phyloP scores from a whole-genome alignment of 2,888 invertebrate species.

The Linnaemya tessellans region DNA sequence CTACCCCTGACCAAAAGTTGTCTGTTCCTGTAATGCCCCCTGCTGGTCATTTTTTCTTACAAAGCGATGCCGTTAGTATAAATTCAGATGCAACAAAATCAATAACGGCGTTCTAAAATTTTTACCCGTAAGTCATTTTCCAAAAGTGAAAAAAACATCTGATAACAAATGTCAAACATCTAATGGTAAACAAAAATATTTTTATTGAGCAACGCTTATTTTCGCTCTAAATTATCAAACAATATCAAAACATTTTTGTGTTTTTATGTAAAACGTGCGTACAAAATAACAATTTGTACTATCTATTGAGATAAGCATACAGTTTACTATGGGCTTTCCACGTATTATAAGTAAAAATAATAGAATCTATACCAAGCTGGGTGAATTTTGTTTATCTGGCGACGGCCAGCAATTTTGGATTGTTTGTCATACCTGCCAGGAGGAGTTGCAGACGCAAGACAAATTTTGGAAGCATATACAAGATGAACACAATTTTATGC shows the following conservation, averaged over 20 bases:
- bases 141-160: slow-evolving; percentile 61
- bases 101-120: slow-evolving; percentile 5
- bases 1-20: too few species aligned
- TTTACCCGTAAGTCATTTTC: slow-evolving; percentile 45
- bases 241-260: slow-evolving; percentile 54
- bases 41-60: background rate
- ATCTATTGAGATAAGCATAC: slow-evolving; percentile 36
- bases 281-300: slow-evolving; percentile 37
- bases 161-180: slow-evolving; percentile 70
- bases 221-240: slow-evolving; percentile 55
- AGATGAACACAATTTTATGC: slow-evolving; percentile 81
- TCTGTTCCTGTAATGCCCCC: too few species aligned
- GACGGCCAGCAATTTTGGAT: slow-evolving; percentile 79
- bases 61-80: background rate
- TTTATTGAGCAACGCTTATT: slow-evolving; percentile 72
- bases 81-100: background rate
- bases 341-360: slow-evolving; percentile 81
- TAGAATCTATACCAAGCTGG: slow-evolving; percentile 80
- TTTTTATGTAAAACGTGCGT: slow-evolving; percentile 60
- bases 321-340: slow-evolving; percentile 79
- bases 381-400: slow-evolving; percentile 80
- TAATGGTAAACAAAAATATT: slow-evolving; percentile 72
- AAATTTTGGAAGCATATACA: slow-evolving; percentile 82
- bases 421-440: slow-evolving; percentile 80
- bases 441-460: slow-evolving; percentile 80